Evolutionary conservation across 2,113 vertebrate species (phyloP).

Genomic region (Nyctibius bracteatus): DNA sequence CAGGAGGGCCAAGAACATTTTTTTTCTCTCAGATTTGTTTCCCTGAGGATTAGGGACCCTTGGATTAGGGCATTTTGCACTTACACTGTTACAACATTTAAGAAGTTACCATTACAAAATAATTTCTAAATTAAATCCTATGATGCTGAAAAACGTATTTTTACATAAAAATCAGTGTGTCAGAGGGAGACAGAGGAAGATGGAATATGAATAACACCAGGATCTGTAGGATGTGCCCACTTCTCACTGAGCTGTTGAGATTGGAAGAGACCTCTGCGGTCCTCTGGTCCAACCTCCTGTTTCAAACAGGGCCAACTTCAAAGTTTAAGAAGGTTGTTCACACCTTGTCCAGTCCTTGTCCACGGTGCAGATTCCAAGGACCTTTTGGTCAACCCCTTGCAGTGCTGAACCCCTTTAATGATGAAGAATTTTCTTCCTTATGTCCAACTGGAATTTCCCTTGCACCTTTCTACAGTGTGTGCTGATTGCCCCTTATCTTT

Average conservation of each 20-base stretch:
- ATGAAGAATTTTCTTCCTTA: background rate
- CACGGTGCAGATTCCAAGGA: background rate
- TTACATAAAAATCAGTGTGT: background rate
- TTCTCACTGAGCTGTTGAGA: background rate
- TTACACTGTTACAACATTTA: background rate
- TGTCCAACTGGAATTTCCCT: background rate
- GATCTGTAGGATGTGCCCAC: background rate
- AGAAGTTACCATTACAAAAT: background rate
- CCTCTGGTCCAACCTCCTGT: background rate
- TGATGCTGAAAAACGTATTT: background rate
- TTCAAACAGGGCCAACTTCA: background rate
- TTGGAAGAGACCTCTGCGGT: background rate
- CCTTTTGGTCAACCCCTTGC: background rate
- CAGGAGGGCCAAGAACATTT: background rate
- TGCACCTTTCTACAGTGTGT: background rate
- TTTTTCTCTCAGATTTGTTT: background rate
- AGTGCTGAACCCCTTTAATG: background rate
- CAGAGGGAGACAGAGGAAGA: background rate
- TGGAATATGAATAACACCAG: background rate
- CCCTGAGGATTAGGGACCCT: background rate
- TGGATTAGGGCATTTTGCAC: background rate
- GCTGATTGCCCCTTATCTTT: background rate
- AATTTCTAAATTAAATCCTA: background rate
- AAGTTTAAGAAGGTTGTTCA: background rate
- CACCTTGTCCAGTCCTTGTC: background rate